A percentile compares a stretch with the other conserved stretches of the same genome.
phyloP scores from a whole-genome alignment of 2,113 vertebrate species.

The Solenodon paradoxus region DNA sequence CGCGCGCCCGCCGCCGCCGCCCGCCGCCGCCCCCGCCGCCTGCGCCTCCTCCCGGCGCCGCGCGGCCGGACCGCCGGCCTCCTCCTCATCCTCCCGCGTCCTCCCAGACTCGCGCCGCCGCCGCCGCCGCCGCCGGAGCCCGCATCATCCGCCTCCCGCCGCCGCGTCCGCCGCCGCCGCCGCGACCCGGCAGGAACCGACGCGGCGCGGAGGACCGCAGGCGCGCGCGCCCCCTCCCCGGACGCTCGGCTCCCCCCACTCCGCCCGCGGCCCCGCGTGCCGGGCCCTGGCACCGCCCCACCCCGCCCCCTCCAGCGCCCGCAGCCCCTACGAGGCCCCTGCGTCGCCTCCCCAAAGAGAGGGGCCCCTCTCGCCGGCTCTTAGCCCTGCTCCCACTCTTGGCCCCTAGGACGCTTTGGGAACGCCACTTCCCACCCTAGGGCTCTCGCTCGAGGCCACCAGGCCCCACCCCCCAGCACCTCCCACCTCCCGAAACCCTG shows the following conservation, averaged over 20 bases:
- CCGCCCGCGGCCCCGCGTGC: slow-evolving; percentile 29
- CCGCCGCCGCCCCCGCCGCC: slow-evolving; percentile 89
- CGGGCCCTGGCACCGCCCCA: not conserved
- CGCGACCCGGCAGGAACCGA: slow-evolving; percentile 82
- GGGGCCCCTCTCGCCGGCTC: not conserved
- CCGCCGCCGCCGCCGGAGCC: slow-evolving; percentile 67
- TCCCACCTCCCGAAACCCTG: not conserved
- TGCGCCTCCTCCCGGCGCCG: slow-evolving; percentile 87
- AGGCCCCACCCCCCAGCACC: not conserved
- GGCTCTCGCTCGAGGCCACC: not conserved
- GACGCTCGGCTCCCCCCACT: not conserved
- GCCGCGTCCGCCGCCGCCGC: slow-evolving; percentile 80
- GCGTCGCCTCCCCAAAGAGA: slow-evolving; percentile 62
- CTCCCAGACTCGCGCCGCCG: slow-evolving; percentile 76
- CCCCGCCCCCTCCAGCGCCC: slow-evolving; percentile 42
- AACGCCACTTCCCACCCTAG: not conserved
- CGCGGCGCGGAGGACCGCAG: slow-evolving; percentile 75
- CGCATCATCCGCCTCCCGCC: slow-evolving; percentile 80
- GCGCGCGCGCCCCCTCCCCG: slow-evolving; percentile 74
- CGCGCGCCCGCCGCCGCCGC: slow-evolving; percentile 86
- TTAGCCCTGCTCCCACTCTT: not conserved
- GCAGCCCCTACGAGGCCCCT: not conserved
- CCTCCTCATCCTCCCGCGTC: slow-evolving; percentile 84
- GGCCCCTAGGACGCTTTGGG: not conserved
- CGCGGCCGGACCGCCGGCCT: slow-evolving; percentile 83